phyloP scores from a whole-genome alignment of 2,113 vertebrate species.

The Gallinago paraguaiae region DNA sequence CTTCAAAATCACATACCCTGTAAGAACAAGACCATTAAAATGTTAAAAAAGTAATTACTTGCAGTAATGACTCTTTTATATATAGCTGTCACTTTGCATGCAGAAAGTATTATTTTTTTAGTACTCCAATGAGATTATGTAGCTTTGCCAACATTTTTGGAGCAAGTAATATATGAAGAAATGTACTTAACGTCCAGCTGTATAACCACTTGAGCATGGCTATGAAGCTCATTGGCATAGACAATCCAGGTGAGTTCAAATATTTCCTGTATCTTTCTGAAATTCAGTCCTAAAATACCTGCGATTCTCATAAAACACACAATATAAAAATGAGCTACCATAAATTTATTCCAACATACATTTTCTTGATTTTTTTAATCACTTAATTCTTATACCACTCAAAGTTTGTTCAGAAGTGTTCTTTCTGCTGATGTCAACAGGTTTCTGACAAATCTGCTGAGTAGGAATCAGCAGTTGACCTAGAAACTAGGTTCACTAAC shows the following conservation, averaged over 20 bases:
- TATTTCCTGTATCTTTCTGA: background rate
- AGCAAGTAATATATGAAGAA: background rate
- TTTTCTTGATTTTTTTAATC: background rate
- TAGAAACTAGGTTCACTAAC: background rate
- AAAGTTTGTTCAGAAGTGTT: background rate
- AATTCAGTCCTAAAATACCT: background rate
- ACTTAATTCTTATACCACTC: rapidly evolving
- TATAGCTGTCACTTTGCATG: background rate
- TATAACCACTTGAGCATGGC: background rate
- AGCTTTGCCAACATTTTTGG: background rate
- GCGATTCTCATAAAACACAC: background rate
- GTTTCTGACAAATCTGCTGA: background rate
- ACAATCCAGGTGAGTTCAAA: background rate
- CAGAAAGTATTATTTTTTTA: background rate
- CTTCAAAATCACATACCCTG: background rate
- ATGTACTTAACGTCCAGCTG: background rate
- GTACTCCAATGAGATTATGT: background rate
- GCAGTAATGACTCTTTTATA: background rate
- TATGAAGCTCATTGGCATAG: rapidly evolving
- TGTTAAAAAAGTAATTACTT: background rate
- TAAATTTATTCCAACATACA: background rate
- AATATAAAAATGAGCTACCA: rapidly evolving
- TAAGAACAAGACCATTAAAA: background rate
- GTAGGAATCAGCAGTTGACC: background rate
- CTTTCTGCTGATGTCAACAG: background rate